Conservation (phyloP, 2,888 invertebrate species). For the Mythimna vitellina region DNA sequence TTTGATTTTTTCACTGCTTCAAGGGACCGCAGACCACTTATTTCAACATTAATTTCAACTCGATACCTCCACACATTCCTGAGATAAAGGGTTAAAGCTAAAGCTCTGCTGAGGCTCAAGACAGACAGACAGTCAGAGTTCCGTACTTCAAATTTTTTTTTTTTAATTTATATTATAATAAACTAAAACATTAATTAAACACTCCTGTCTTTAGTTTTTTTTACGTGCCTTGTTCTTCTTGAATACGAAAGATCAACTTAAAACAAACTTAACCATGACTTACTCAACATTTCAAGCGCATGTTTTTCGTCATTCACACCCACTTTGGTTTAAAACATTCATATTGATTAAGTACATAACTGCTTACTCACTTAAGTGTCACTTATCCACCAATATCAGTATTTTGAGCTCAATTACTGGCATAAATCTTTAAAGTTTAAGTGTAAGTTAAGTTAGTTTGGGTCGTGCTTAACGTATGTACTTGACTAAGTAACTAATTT, state of each 20-base stretch:
- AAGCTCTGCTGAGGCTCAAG: too few species aligned
- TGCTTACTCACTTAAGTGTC: slow-evolving; percentile 49
- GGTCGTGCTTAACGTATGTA: slow-evolving; percentile 15
- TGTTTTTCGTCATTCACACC: slow-evolving; percentile 31
- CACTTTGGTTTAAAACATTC: slow-evolving; percentile 34
- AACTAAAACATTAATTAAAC: too few species aligned
- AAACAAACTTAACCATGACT: slow-evolving; percentile 24
- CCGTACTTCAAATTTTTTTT: too few species aligned
- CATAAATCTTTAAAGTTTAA: slow-evolving; percentile 40
- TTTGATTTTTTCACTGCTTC: too few species aligned
- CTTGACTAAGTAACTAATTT: background rate
- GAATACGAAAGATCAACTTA: background rate
- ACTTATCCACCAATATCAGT: slow-evolving; percentile 42
- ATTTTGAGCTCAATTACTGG: slow-evolving; percentile 38
- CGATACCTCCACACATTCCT: too few species aligned
- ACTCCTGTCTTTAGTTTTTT: background rate
- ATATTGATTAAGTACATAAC: slow-evolving; percentile 39
- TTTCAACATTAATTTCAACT: too few species aligned
- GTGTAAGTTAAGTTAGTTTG: slow-evolving; percentile 35
- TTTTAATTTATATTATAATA: too few species aligned
- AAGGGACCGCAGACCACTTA: too few species aligned
- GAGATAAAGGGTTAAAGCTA: too few species aligned
- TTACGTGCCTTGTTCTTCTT: background rate
- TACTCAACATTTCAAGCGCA: slow-evolving; percentile 21
- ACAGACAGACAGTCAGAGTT: too few species aligned